Evolutionary conservation across 2,888 invertebrate species (phyloP), one percentile per base, ranked within the genome.

Genomic region (Leptarthrus brevirostris): DNA sequence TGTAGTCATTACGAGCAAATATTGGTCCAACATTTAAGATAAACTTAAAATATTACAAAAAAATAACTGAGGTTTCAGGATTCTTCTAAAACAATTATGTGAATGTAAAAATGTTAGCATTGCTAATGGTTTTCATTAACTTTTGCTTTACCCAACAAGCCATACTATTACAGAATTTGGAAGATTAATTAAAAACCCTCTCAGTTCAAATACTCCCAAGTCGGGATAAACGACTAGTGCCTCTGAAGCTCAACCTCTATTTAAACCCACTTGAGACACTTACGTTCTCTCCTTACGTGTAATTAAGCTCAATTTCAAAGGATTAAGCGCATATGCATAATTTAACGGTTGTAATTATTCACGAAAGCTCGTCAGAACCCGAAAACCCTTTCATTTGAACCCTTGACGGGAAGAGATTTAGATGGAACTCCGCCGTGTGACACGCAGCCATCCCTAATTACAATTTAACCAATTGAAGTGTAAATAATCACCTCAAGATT

Each of bases 281-380:
- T 52, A 52, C 49, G 52, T 69, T 34, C 40, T 34, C 52, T 52
- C 69, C 69, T 69, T 34, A 30, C 69, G 69, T 52, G 20, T 69
- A 69, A 69, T 69, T 69, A 69, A 69, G 69, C 52, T 30, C 49
- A 49, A 69, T 69, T 69, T 52, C 69, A 49, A 40, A 52, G 52
- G 69, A 69, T 69, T 69, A 52, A 52, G 22, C 64, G 26, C 52
- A 69, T 36, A 69, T 69, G 69, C 69, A 69, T 69, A 69, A 69
- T 52, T 69, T 69, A 69, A 12, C 8, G 1, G 24, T 26, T 20
- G 58, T 66, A 66, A 66, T 66, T 66, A 66, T 66, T 66, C 64
- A 66, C 47, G 64, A 47, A 26, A 47, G 22, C 64, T 66, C 26
- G 47, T 66, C 47, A 66, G 24, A 44, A 20, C 64, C 64, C 24